Percentiles rank a stretch among this genome's conserved stretches.
These are phyloP conservation scores for Cyprinella venusta DNA, from an alignment of 2,797 vertebrate species.

Conservation along the genomic window DNA sequence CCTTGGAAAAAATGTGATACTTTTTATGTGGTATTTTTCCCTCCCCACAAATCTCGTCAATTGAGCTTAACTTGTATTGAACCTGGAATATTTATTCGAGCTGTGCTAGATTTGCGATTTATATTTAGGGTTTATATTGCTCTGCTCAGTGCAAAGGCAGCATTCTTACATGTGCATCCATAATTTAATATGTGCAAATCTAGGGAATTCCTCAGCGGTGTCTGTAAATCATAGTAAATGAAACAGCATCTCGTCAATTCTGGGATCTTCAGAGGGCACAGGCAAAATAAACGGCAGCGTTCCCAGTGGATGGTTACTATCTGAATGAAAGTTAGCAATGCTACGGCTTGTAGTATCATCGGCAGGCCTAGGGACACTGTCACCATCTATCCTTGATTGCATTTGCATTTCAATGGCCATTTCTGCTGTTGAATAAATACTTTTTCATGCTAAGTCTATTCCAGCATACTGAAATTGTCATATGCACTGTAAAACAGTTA, in stretches of 20 bases:
- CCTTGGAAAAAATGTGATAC: not conserved
- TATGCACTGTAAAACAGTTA: not conserved
- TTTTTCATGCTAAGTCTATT: not conserved
- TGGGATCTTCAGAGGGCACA: not conserved
- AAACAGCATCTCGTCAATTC: not conserved
- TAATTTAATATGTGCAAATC: slow-evolving; percentile 19
- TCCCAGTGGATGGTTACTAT: not conserved
- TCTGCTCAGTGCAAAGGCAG: not conserved
- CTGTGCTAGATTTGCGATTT: not conserved
- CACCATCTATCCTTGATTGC: slow-evolving; percentile 35
- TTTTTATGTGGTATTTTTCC: no score
- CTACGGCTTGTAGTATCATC: slow-evolving; percentile 3
- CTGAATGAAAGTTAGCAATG: not conserved
- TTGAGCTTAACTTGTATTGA: not conserved
- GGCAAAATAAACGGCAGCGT: not conserved
- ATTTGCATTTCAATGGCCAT: slow-evolving; percentile 48
- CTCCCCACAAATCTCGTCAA: not conserved
- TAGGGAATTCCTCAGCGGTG: slow-evolving; percentile 1
- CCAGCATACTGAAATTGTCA: not conserved
- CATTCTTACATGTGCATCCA: not conserved
- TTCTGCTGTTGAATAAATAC: slow-evolving; percentile 22
- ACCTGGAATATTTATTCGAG: not conserved
- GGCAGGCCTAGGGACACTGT: not conserved
- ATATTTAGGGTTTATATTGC: slow-evolving; percentile 10
- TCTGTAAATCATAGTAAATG: slow-evolving; percentile 1